These are phyloP conservation scores for Drosophila villosipedis DNA, from an alignment of 2,888 invertebrate genomes.

Conservation along the genomic window DNA sequence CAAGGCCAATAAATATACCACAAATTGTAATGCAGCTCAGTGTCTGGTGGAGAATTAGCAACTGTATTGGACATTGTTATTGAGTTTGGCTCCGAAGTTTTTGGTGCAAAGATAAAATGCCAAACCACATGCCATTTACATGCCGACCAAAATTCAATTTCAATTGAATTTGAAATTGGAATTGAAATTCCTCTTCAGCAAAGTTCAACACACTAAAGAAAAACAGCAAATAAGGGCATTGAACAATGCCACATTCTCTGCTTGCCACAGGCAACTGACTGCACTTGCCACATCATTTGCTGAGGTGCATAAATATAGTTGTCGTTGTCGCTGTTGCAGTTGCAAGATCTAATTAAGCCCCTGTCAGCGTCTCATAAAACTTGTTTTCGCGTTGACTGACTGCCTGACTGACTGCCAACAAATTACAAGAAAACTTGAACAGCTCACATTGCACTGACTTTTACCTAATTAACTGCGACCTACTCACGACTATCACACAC, in stretches of 20 bases:
- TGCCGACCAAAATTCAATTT: constrained; percentile 74
- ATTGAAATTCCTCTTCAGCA: constrained; percentile 71
- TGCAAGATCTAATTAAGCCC: constrained; percentile 69
- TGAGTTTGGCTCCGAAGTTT: constrained; percentile 55
- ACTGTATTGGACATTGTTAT: constrained; percentile 63
- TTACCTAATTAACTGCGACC: constrained; percentile 71
- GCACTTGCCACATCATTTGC: constrained; percentile 42
- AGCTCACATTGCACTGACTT: constrained; percentile 51
- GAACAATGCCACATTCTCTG: constrained; percentile 19
- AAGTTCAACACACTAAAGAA: constrained; percentile 36
- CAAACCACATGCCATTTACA: constrained; percentile 67
- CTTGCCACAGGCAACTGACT: constrained; percentile 27
- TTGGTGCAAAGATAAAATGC: constrained; percentile 63
- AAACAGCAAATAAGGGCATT: constrained; percentile 2
- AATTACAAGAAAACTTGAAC: constrained; percentile 54
- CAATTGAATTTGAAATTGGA: constrained; percentile 73
- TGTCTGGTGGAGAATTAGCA: constrained; percentile 58
- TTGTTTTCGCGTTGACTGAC: constrained; percentile 39
- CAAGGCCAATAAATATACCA: constrained; percentile 81
- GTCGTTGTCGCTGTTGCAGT: constrained; percentile 10
- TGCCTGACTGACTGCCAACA: constrained; percentile 56
- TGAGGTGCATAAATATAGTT: constrained; percentile 31
- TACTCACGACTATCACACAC: constrained; percentile 21
- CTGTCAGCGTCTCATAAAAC: constrained; percentile 69
- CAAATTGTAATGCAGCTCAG: constrained; percentile 78